Base-by-base conservation (phyloP, 2,113 vertebrate genomes). In the Pelobates fuscus region DNA sequence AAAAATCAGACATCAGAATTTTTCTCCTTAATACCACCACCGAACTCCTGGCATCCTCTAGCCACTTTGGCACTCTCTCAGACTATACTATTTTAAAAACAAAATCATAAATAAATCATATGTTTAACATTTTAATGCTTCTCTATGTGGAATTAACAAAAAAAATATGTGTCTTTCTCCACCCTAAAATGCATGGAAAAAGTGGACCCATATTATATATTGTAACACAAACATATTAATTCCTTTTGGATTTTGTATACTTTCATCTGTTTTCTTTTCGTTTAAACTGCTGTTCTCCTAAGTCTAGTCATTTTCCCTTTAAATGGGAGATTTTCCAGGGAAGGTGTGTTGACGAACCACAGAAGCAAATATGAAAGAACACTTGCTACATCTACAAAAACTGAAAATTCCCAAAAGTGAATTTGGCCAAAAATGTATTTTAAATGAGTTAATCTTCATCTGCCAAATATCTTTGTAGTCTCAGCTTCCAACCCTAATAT, bases 311-410 rank as follows among this genome's bases (percentile, higher is more conserved):
- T 49, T 10, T 49, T 49, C 10, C 15, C 44, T 1, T 15, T 14
- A 61, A 41, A 71, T 27, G 25, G 37, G 57, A 24, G 60, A 61
- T 71, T 71, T 44, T 29, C 26, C 32, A n/a, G 23, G 32, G 29
- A 29, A 59, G 57, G 57, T 71, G 69, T 71, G 55, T 60, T 44
- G 30, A 70, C 41, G 67, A 43, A 59, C 69, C 18, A 25, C 7
- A 60, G 57, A 49, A 27, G 69, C 41, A 60, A 71, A 71, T 41
- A 61, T 26, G 10, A 18, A 60, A 58, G 69, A 61, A 27, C 55
- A 41, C 15, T 20, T 24, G 32, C 55, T 52, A 17, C 17, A 20
- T 70, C 32, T 18, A 46, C 10, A 18, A 14, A 49, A 49, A 17
- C 44, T 49, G 57, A 46, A 29, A 41, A 71, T 46, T 71, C 69